These are phyloP conservation scores for Subanguina moxae DNA, from an alignment of 1,140 invertebrate genomes.

Conservation along the genomic window DNA sequence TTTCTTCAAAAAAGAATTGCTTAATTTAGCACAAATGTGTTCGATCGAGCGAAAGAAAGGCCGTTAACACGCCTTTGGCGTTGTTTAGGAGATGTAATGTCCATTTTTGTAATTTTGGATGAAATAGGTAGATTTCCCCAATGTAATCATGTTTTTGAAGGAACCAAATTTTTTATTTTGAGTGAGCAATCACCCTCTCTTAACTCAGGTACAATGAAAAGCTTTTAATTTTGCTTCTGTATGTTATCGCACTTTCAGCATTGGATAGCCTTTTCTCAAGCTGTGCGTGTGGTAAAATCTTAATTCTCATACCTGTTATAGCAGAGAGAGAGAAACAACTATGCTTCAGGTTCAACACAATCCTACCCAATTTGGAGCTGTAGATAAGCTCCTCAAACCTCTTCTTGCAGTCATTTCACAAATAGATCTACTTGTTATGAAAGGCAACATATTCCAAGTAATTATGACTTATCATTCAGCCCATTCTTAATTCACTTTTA, in stretches of 20 bases:
- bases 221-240: slow-evolving; percentile 46
- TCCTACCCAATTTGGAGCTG: slow-evolving; percentile 66
- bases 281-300: slow-evolving; percentile 66
- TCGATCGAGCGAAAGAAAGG: neutral
- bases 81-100: slow-evolving; percentile 33
- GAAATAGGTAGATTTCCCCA: slow-evolving; percentile 64
- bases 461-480: slow-evolving; percentile 18
- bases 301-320: neutral
- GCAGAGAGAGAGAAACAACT: neutral
- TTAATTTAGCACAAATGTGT: slow-evolving; percentile 3
- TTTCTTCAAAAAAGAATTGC: slow-evolving; percentile 2
- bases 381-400: slow-evolving; percentile 64
- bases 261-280: slow-evolving; percentile 70
- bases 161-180: slow-evolving; percentile 54
- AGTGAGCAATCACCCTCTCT: slow-evolving; percentile 69
- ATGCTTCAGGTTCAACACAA: slow-evolving; percentile 64
- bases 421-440: slow-evolving; percentile 67
- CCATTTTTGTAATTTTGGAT: slow-evolving; percentile 45
- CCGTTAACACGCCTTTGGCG: slow-evolving; percentile 8
- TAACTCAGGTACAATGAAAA: slow-evolving; percentile 72
- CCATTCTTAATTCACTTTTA: neutral
- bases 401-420: slow-evolving; percentile 70
- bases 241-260: slow-evolving; percentile 68
- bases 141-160: neutral
- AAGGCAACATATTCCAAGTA: slow-evolving; percentile 69